Conservation (phyloP, 2,113 vertebrate species). For the Nycticorax nycticorax region DNA sequence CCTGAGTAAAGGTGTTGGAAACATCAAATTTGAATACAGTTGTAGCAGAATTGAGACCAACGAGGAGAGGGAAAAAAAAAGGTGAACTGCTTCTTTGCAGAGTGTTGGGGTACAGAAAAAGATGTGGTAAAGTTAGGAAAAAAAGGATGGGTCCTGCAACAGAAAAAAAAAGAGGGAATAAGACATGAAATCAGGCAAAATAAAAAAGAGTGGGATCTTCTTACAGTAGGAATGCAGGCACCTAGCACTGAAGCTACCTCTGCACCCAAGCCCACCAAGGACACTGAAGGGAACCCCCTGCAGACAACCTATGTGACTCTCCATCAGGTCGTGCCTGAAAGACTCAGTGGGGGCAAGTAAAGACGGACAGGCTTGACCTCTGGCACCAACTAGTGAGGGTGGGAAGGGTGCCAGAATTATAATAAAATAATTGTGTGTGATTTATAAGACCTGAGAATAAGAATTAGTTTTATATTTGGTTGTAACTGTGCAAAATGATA, state of each 20-base stretch:
- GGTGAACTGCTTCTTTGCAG: background rate
- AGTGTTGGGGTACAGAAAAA: background rate
- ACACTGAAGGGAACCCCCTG: background rate
- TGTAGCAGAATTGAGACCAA: background rate
- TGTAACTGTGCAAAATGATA: background rate
- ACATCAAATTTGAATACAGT: background rate
- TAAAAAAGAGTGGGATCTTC: background rate
- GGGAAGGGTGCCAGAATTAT: background rate
- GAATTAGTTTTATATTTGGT: background rate
- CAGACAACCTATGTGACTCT: rapidly evolving
- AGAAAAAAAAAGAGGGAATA: background rate
- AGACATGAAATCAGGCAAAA: background rate
- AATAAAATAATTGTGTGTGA: background rate
- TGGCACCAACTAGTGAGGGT: background rate
- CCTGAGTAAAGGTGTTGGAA: background rate
- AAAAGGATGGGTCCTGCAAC: background rate
- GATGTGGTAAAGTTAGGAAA: background rate
- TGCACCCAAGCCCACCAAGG: background rate
- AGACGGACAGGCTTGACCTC: background rate
- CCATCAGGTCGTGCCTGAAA: background rate
- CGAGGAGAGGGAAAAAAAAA: too few relatives aligned
- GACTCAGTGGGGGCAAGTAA: too few relatives aligned
- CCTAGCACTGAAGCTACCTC: background rate
- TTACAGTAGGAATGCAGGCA: background rate
- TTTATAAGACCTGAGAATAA: background rate